Base-by-base conservation (phyloP, 2,113 vertebrate genomes). In the Hyperoodon ampullatus region DNA sequence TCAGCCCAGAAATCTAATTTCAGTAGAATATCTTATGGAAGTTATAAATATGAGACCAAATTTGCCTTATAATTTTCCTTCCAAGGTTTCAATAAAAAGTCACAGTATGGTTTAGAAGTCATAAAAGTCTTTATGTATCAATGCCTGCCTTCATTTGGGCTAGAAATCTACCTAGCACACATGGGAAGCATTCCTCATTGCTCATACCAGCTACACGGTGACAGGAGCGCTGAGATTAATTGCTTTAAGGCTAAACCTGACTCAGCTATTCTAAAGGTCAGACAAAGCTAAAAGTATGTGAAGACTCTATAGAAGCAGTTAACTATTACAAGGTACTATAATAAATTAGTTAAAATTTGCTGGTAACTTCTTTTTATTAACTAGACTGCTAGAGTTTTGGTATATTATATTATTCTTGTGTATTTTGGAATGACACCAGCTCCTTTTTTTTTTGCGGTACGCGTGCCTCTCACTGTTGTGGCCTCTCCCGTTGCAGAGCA, bases 251-350 rank as follows among this genome's bases (percentile, higher is more conserved):
- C 24, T 26, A 65, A 94, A 4, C 23, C 21, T 42, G 71, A 83
- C 74, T 86, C 84, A 75, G 78, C 78, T 87, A 8, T 71, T 80
- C 28, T 78, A 53, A 96, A 96, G 65, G 84, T 90, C 68, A 97
- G 50, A 50, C 63, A 44, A 74, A 24, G 15, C 16, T 71, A 23
- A 39, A 81, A 63, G 9, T 50, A 18, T 86, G 23, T 19, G 47
- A 81, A 70, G 28, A 71, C n/a, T 61, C 35, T 28, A 3, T 26
- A 15, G 19, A 70, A 81, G n/a, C 50, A n/a, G 21, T 61, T 35
- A 74, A 83, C 74, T 91, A 26, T 26, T 63, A 26, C n/a, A 47
- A 83, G 35, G 4, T 55, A 74, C 24, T 47, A 4, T 58, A 60
- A 58, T 24, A 47, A 60, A 80, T 80, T 88, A 70, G 2, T 78